Base-by-base conservation (phyloP, 2,797 vertebrate genomes). In the Syngnathus acus region DNA sequence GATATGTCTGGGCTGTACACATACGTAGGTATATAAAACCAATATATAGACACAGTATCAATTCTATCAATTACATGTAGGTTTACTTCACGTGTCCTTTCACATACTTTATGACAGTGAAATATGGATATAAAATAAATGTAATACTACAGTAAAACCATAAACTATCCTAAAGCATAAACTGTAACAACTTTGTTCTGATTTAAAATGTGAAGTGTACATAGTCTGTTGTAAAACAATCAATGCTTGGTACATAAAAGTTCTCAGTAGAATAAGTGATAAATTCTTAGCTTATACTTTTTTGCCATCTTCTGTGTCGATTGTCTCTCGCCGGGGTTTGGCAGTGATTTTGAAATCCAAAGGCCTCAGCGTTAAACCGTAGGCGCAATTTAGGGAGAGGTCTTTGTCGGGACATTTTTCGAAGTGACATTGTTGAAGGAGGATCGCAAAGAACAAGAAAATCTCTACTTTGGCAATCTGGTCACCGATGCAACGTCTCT, bases 401-500 rank as follows among this genome's bases (percentile, higher is more conserved):
- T 81, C 76, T 53, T 92, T 77, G 0, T 64, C 57, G 0, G 92
- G 88, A 65, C 89, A 80, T 64, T 84, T 84, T n/a, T 91, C 81
- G 72, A 95, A 91, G 62, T 68, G 83, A 69, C 95, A 98, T 90
- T 98, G 94, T 69, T 99, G 97, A 59, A 94, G 85, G 67, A 99
- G 72, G 77, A 95, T 86, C 16, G 95, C 92, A 13, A 89, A 82
- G 73, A 97, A 93, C 68, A 99, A 86, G 83, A 98, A 98, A 54
- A 95, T 83, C 68, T 95, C 90, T 40, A 93, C 84, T 77, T 96
- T 98, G 68, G 95, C 94, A 14, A 98, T 88, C 80, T 95, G 93
- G 67, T 94, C 89, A 0, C 96, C 97, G 0, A 98, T 95, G 73
- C 97, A 99, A 51, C 96, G 90, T 53, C 97, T 90, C 75, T 93